Conservation (phyloP, 2,113 vertebrate genomes). For the Myiozetetes cayanensis region DNA sequence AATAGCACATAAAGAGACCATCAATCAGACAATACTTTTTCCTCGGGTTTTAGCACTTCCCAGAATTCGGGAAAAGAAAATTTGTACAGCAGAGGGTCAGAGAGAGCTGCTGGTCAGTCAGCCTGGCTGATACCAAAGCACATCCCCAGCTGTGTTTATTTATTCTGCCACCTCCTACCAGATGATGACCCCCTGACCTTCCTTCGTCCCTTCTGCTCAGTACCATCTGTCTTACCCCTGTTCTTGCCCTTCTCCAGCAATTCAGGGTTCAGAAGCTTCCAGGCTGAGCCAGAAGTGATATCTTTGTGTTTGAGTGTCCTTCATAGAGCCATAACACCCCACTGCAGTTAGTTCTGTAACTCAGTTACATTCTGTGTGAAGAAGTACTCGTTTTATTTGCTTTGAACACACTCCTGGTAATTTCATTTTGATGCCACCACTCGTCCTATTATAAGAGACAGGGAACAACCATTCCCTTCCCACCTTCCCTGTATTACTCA, state of each 20-base stretch:
- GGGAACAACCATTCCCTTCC: background rate
- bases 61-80: background rate
- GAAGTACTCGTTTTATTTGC: background rate
- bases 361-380: background rate
- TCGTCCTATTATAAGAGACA: background rate
- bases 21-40: background rate
- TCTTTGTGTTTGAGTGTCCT: background rate
- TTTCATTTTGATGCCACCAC: background rate
- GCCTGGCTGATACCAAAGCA: background rate
- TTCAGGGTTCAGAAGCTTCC: background rate
- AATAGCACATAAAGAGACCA: accelerated
- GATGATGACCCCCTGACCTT: background rate
- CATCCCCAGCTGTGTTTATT: background rate
- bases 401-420: background rate
- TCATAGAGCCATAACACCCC: background rate
- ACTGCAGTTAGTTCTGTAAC: background rate
- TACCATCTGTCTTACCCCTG: background rate
- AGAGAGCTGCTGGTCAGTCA: background rate
- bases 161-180: background rate
- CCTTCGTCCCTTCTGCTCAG: background rate
- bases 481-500: background rate
- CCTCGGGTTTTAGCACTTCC: background rate
- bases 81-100: background rate
- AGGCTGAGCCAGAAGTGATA: background rate
- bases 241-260: background rate